Evolutionary conservation across 2,113 vertebrate genomes (phyloP), one percentile per base, ranked within the genome.

Genomic region (Pelodiscus sinensis): DNA sequence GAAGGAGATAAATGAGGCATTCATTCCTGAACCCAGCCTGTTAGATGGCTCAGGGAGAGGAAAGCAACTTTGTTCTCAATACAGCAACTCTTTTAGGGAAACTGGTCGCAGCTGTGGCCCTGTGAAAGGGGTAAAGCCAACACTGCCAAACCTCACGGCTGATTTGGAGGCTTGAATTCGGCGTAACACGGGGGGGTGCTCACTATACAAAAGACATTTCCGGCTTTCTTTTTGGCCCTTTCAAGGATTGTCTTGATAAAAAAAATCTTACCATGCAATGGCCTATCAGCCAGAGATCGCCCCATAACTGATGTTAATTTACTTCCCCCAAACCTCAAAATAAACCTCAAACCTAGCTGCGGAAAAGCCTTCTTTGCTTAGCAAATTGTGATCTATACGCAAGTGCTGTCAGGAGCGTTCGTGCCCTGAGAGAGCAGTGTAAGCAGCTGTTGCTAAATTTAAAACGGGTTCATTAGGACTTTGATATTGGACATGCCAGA

Each of bases 401-500:
- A 95, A 95, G 96, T 94, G 92, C 75, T 4, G 0, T 92, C 88
- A 55, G 86, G 82, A 92, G 84, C 54, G 82, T 81, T 94, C 88
- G 18, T 91, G 95, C 96, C 96, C 95, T 95, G 93, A 84, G 96
- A 95, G 91, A 93, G 96, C 96, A 91, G 88, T 78, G 95, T 95
- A 96, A 97, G 95, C 96, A 95, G 95, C 92, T 89, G 96, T 91
- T 94, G 93, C 96, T 96, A 82, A 89, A 92, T 96, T 96, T 96
- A 93, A 97, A 95, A 73, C 0, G 4, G 85, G 90, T 95, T 93
- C 96, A 96, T 95, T 97, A 96, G 95, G 94, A 91, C 55, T 97
- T 96, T 97, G 96, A 93, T 95, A 91, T 84, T 95, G 96, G 96
- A 96, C 82, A 90, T 96, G 96, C 94, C 96, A 96, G 92, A 97